Evolutionary conservation across 2,113 vertebrate species (phyloP).

Genomic region (Panurus biarmicus): DNA sequence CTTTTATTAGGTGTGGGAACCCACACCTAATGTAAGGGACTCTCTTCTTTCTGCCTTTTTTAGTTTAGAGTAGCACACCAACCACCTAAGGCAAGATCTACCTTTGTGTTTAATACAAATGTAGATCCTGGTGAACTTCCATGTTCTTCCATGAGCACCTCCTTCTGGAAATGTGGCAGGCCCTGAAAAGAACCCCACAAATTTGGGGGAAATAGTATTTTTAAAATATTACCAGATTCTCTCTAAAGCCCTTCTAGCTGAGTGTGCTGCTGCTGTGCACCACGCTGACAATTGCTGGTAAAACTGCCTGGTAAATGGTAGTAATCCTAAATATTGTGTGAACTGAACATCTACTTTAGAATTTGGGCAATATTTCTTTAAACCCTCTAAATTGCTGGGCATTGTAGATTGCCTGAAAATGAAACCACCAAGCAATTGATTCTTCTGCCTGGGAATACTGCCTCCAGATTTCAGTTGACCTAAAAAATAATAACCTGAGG

Average conservation of each 20-base stretch:
- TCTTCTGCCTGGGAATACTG: background rate
- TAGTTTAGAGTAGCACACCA: background rate
- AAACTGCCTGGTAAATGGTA: background rate
- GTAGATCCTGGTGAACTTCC: background rate
- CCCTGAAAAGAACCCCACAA: background rate
- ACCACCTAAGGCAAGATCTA: background rate
- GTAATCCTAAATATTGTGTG: background rate
- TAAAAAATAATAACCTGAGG: background rate
- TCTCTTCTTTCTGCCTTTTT: background rate
- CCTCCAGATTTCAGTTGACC: background rate
- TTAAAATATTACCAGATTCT: background rate
- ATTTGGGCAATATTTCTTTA: background rate
- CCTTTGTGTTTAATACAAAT: background rate
- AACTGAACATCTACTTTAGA: background rate
- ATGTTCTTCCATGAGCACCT: background rate
- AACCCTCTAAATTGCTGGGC: background rate
- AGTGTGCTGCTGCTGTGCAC: background rate
- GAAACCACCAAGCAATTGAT: background rate
- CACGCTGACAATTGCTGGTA: background rate
- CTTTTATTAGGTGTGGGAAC: rapidly evolving
- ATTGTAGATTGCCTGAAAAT: background rate
- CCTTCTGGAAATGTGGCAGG: background rate
- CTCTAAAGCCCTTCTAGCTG: background rate
- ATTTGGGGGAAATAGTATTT: background rate
- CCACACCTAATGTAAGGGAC: too few species aligned